Conservation (phyloP, 2,888 invertebrate species). For the Thymelicus lineola region DNA sequence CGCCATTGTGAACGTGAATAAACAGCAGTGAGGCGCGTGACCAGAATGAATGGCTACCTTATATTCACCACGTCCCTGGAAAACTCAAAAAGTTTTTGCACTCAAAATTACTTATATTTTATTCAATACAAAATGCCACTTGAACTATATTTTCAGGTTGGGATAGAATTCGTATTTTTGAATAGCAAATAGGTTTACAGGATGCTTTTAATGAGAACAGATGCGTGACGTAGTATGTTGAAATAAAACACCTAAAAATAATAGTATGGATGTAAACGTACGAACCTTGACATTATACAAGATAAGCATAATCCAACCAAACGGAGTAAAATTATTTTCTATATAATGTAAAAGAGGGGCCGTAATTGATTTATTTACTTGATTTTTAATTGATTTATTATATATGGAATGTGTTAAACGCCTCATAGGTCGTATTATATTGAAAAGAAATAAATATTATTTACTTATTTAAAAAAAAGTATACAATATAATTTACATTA, state of each 20-base stretch:
- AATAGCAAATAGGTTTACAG: conserved; percentile 26
- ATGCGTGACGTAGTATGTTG: background rate
- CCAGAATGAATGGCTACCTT: conserved; percentile 68
- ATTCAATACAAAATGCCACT: conserved; percentile 55
- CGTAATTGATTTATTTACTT: too few species aligned
- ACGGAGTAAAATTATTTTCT: too few species aligned
- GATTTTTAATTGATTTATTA: too few species aligned
- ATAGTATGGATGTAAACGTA: background rate
- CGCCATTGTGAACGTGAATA: conserved; percentile 72
- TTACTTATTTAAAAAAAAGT: too few species aligned
- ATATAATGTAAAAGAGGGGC: too few species aligned
- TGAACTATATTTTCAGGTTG: conserved; percentile 28
- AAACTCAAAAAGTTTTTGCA: conserved; percentile 59
- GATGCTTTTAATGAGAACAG: conserved; percentile 28
- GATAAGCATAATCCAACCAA: too few species aligned
- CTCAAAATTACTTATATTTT: conserved; percentile 65
- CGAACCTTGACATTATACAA: background rate
- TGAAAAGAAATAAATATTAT: too few species aligned
- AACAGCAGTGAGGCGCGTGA: conserved; percentile 72
- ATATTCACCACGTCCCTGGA: conserved; percentile 58
- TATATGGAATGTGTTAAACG: too few species aligned
- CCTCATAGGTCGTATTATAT: too few species aligned
- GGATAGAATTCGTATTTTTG: conserved; percentile 24
- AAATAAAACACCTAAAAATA: conserved; percentile 2
- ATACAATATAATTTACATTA: too few species aligned